Conservation (phyloP, 2,113 vertebrate species). For the Sialia sialis region DNA sequence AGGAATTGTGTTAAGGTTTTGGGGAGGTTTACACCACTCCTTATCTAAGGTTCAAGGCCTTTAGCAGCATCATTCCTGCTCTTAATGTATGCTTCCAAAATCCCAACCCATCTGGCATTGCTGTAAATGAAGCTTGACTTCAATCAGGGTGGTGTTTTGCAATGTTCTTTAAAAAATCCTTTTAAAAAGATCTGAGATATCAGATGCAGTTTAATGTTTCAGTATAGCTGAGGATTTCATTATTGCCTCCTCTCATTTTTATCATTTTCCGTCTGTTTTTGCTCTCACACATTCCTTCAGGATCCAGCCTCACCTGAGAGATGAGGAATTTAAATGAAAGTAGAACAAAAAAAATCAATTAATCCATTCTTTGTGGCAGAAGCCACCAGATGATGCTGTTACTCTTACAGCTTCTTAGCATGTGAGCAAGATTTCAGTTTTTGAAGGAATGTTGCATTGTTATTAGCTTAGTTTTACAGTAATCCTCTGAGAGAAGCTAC, state of each 20-base stretch:
- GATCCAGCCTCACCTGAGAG: conserved; percentile 32
- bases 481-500: conserved; percentile 44
- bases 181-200: conserved; percentile 47
- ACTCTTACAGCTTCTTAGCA: conserved; percentile 62
- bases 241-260: conserved; percentile 25
- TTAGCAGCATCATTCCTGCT: background rate
- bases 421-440: conserved; percentile 55
- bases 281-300: conserved; percentile 25
- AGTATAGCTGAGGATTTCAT: background rate
- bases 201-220: conserved; percentile 23
- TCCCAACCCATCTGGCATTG: conserved; percentile 19
- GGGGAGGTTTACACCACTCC: background rate
- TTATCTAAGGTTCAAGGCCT: conserved; percentile 9
- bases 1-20: background rate
- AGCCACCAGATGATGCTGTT: conserved; percentile 67
- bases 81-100: background rate
- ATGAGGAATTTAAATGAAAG: conserved; percentile 50
- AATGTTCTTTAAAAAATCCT: conserved; percentile 5
- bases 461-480: conserved; percentile 57
- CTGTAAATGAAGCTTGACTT: conserved; percentile 26
- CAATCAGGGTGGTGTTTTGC: background rate
- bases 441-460: conserved; percentile 52
- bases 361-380: conserved; percentile 54
- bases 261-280: conserved; percentile 23
- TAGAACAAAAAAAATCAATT: conserved; percentile 49